A percentile compares a stretch with the other conserved stretches of the same genome.
These are phyloP conservation scores for Drosophila repletoides DNA, from an alignment of 1,140 invertebrate genomes.

Conservation along the genomic window DNA sequence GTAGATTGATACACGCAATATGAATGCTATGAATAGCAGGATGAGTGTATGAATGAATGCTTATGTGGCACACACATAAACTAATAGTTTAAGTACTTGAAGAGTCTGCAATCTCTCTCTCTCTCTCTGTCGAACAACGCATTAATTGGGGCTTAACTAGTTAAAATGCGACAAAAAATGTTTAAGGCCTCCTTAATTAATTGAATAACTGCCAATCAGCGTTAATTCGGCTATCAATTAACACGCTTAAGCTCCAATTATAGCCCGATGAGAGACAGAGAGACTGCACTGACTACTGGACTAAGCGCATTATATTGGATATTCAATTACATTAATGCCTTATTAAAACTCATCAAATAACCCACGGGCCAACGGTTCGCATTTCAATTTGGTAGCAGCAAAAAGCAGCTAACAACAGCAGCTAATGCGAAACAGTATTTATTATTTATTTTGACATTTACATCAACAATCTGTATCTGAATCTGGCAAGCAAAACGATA, in stretches of 20 bases:
- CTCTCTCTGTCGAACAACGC: constrained; percentile 6
- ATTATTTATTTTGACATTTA: constrained; percentile 76
- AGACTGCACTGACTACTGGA: constrained; percentile 1
- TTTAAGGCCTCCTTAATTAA: constrained; percentile 63
- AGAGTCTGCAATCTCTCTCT: constrained; percentile 2
- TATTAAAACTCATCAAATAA: constrained; percentile 43
- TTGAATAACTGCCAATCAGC: constrained; percentile 19
- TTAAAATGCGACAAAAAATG: constrained; percentile 37
- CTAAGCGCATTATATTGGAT: constrained; percentile 59
- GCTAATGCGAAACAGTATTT: constrained; percentile 51
- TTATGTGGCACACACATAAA: constrained; percentile 31
- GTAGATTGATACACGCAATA: not conserved
- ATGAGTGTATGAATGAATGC: not conserved
- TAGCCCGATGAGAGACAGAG: constrained; percentile 8
- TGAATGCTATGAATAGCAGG: constrained; percentile 36
- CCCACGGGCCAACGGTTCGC: not conserved
- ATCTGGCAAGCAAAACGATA: constrained; percentile 46
- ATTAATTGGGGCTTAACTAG: not conserved
- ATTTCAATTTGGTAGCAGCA: constrained; percentile 11
- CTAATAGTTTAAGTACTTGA: constrained; percentile 56
- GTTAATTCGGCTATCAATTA: constrained; percentile 72
- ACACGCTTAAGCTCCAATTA: constrained; percentile 57
- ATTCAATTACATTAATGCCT: constrained; percentile 64
- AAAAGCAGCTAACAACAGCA: not conserved
- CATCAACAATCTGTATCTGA: constrained; percentile 65